phyloP scores from a whole-genome alignment of 2,113 vertebrate genomes.

The Cranoglanis bouderius region DNA sequence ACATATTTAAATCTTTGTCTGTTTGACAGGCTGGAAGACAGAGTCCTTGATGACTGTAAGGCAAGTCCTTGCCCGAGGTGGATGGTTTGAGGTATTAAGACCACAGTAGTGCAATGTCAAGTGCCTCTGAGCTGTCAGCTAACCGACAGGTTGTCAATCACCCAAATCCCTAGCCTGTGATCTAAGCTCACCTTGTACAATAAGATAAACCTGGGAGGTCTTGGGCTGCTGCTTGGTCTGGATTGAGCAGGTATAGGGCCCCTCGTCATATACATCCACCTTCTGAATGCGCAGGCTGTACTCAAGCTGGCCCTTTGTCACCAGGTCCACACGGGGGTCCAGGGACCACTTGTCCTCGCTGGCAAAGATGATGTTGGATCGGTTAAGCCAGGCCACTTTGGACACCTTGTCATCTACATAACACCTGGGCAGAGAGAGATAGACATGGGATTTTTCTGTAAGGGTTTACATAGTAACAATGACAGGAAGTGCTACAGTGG shows the following conservation, averaged over 20 bases:
- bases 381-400: constrained; percentile 98
- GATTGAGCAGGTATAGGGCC: constrained; percentile 95
- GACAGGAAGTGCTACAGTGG: background rate
- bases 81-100: constrained; percentile 23
- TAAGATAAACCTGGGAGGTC: constrained; percentile 96
- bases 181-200: constrained; percentile 89
- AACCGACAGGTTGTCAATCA: constrained; percentile 38
- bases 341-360: constrained; percentile 98
- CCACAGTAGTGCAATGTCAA: background rate
- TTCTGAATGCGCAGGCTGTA: constrained; percentile 99
- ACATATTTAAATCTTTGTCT: constrained; percentile 31
- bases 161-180: constrained; percentile 1
- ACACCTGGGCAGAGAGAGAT: constrained; percentile 76
- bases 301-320: constrained; percentile 93
- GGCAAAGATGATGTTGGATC: constrained; percentile 98
- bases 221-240: constrained; percentile 95
- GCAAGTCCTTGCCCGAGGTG: constrained; percentile 21
- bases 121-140: background rate
- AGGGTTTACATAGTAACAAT: background rate
- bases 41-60: constrained; percentile 1
- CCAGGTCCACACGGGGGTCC: constrained; percentile 94
- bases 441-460: background rate
- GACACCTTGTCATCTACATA: constrained; percentile 97
- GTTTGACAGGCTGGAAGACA: constrained; percentile 10
- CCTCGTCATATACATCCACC: constrained; percentile 96